Evolutionary conservation across 1,140 invertebrate genomes (phyloP), one percentile per base, ranked within the genome.

Genomic region (Diabrotica undecimpunctata): DNA sequence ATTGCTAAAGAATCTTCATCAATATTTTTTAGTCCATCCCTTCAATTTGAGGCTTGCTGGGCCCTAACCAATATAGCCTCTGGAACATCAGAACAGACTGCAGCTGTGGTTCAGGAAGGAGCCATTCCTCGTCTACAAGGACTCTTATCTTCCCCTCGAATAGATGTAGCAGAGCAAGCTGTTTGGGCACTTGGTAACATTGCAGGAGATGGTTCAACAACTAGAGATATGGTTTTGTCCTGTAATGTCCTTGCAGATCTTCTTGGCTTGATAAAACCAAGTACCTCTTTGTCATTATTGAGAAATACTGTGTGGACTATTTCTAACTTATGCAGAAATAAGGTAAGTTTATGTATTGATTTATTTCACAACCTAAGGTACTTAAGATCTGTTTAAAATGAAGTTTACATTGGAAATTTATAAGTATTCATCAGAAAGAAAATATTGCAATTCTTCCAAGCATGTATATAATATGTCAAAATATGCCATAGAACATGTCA

Each of bases 181-280:
- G 95, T 98, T 0, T 99, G 97, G 97, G 96, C 96, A 6, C 81
- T 99, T 25, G 96, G 96, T 53, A 99, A 99, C 80, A 97, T 99
- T 75, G 96, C 96, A 67, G 96, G 95, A 72, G 90, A 96, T 80
- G 92, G 94, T 2, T 83, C 92, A 0, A 72, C 76, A 14, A 83
- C 89, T 5, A 82, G 94, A 50, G 93, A 96, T 81, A 81, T 88
- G 54, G 92, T 96, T 56, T 83, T 94, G 8, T 71, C 76, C 0
- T 74, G 83, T 54, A 86, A 85, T 25, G 84, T 87, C 46, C 80
- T 94, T 68, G 80, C 85, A 25, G 83, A 86, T 39, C 79, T 95
- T n/a, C 73, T 94, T 36, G 78, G 80, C 0, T 80, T 92, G 12
- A 84, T 93, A 58, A 84, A 83, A 59, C 81, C 84, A n/a, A 80